Base-by-base conservation (phyloP, 64 coral and sea anemone species). In the Exaiptasia diaphana region DNA sequence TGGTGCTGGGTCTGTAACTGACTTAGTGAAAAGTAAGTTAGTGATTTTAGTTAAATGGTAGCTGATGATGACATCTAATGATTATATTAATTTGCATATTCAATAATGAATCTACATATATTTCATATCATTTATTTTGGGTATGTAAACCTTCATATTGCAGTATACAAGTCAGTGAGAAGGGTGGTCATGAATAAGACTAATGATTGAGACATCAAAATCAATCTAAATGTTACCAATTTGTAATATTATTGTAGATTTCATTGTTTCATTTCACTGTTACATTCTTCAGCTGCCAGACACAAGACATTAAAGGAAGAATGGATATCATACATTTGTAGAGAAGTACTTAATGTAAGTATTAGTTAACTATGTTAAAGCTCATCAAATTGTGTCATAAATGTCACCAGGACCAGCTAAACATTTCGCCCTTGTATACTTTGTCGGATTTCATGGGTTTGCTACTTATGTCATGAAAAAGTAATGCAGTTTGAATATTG, bases 241-340 rank as follows among this genome's bases (percentile, higher is more conserved):
- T n/a, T n/a, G n/a, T n/a, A 21, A 57, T 25, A 57, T 57, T 11
- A 22, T 57, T 25, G 0, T 55, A 55, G 0, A 21, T 18, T 14
- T 55, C 52, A 54, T 54, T 54, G 24, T n/a, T 54, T 55, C 18
- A 46, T 46, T 46, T 46, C 6, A 15, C 52, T 50, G 6, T 78
- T 74, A 5, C 67, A 14, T 7, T 20, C 69, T 81, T 6, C 61
- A 99, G 95, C 95, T 38, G 85, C 89, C 26, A 99, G 74, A 89
- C 87, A 91, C 13, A 99, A 99, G 69, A 79, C 95, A 8, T 65
- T 99, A n/a, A 99, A 99, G 39, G 95, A 99, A 63, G 95, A 99
- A 34, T 99, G 95, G 95, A 99, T 99, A 50, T 90, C 95, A 48
- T 99, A 92, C 38, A 91, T 99, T n/a, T 99, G 95, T 52, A 58